Evolutionary conservation across 2,113 vertebrate species (phyloP).

Genomic region (Sinocyclocheilus anshuiensis): DNA sequence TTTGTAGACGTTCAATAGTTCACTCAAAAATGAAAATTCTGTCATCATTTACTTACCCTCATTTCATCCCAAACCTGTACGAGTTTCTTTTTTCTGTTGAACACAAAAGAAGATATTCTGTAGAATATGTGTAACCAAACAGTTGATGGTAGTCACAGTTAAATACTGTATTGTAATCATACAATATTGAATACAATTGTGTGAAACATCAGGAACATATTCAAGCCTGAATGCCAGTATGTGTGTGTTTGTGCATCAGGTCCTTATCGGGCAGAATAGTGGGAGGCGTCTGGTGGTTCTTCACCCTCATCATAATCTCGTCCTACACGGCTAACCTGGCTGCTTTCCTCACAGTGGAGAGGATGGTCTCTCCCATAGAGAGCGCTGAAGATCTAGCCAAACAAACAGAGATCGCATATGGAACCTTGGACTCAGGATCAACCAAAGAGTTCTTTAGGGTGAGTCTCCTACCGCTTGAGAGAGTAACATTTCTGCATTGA

Average conservation of each 20-base stretch:
- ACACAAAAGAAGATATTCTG: too few relatives aligned
- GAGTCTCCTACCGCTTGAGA: slow-evolving; percentile 69
- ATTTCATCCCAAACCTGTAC: too few relatives aligned
- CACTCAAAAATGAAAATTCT: too few relatives aligned
- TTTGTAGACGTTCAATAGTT: too few relatives aligned
- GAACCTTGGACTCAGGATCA: slow-evolving; percentile 97
- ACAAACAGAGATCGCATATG: slow-evolving; percentile 99
- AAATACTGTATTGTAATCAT: too few relatives aligned
- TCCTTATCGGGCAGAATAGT: slow-evolving; percentile 98
- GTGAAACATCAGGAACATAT: background rate
- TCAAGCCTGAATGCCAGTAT: slow-evolving; percentile 51
- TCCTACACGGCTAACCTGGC: slow-evolving; percentile 99
- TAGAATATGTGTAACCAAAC: too few relatives aligned
- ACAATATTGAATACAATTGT: background rate
- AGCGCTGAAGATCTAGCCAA: slow-evolving; percentile 98
- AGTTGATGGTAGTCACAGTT: too few relatives aligned
- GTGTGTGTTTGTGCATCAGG: slow-evolving; percentile 71
- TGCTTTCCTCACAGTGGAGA: slow-evolving; percentile 98
- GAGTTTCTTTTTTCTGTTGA: too few relatives aligned
- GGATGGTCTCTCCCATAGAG: slow-evolving; percentile 99
- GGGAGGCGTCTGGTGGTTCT: slow-evolving; percentile 99
- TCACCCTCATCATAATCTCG: slow-evolving; percentile 99
- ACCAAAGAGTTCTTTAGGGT: slow-evolving; percentile 99
- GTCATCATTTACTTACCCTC: too few relatives aligned
- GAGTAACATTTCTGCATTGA: background rate